Percentiles rank a stretch among this genome's conserved stretches.
Evolutionary conservation across 2,113 vertebrate genomes (phyloP).

Genomic region (Romanogobio albipinnatus): DNA sequence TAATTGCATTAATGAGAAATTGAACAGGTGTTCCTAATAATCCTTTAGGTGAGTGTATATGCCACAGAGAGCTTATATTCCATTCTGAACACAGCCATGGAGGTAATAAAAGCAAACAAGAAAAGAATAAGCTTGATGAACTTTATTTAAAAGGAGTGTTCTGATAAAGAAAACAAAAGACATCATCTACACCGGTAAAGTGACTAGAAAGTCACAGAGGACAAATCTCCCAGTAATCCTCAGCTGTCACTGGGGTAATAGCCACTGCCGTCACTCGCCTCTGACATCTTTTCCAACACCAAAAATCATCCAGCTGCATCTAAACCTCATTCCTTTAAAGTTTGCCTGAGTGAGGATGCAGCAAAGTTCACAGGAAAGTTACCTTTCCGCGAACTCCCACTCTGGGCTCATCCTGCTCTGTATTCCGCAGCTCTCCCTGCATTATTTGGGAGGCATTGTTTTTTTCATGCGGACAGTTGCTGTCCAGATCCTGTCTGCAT

Average conservation of each 20-base stretch:
- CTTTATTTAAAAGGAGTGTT: not conserved
- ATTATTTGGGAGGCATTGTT: constrained; percentile 11
- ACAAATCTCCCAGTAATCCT: not conserved
- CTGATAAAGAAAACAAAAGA: not conserved
- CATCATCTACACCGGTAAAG: constrained; percentile 16
- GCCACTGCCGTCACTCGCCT: not conserved
- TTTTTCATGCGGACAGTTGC: constrained; percentile 4
- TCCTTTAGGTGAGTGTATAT: too few relatives aligned
- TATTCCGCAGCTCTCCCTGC: not conserved
- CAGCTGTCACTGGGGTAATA: constrained; percentile 25
- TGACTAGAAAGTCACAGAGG: not conserved
- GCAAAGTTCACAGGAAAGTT: constrained; percentile 19
- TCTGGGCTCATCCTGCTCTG: not conserved
- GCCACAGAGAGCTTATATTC: too few relatives aligned
- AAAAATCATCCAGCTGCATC: constrained; percentile 10
- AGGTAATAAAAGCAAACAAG: not conserved
- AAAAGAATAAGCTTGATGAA: not conserved
- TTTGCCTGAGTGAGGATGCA: constrained; percentile 25
- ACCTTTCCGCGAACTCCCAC: not conserved
- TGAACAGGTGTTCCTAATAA: too few relatives aligned
- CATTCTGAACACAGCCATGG: not conserved
- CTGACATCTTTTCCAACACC: constrained; percentile 17
- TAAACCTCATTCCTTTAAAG: constrained; percentile 3
- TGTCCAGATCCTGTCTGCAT: constrained; percentile 21
- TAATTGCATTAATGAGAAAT: too few relatives aligned